Evolutionary conservation across 1,140 invertebrate genomes (phyloP).

Genomic region (Drosophila ananassae): DNA sequence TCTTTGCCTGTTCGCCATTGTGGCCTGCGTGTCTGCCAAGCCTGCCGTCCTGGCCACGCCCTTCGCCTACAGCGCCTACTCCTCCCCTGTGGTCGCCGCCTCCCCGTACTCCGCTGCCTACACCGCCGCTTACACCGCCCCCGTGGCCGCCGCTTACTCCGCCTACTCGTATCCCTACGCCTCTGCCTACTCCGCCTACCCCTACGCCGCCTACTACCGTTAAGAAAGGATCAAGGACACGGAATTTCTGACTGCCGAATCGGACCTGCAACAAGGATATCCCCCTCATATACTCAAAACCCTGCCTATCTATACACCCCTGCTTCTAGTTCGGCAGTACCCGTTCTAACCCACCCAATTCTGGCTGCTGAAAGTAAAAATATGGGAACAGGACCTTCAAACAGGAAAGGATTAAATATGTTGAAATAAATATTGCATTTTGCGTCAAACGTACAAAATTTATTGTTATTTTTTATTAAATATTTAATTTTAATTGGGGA

Average conservation of each 20-base stretch:
- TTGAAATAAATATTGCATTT: constrained; percentile 69
- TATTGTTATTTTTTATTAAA: neutral
- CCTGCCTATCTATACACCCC: constrained; percentile 9
- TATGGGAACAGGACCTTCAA: constrained; percentile 32
- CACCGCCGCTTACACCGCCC: constrained; percentile 72
- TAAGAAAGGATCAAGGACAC: constrained; percentile 43
- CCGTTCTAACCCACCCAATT: neutral
- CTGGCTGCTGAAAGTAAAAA: constrained; percentile 21
- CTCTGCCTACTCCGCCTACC: constrained; percentile 65
- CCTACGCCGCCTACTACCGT: constrained; percentile 73
- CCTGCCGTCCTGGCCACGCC: constrained; percentile 67
- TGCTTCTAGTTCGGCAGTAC: constrained; percentile 42
- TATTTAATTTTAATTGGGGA: neutral
- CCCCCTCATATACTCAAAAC: neutral
- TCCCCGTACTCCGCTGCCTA: constrained; percentile 77
- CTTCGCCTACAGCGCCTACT: constrained; percentile 85
- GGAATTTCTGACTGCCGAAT: constrained; percentile 3
- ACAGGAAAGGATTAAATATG: constrained; percentile 29
- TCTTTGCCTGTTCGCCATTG: constrained; percentile 79
- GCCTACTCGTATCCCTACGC: constrained; percentile 69
- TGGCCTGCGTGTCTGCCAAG: constrained; percentile 80
- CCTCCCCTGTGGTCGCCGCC: constrained; percentile 70
- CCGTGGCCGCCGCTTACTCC: constrained; percentile 66
- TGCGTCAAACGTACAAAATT: constrained; percentile 59
- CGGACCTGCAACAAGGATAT: constrained; percentile 20